Percentiles rank a stretch among this genome's conserved stretches.
phyloP scores from a whole-genome alignment of 2,113 vertebrate genomes.

The Paramisgurnus dabryanus region DNA sequence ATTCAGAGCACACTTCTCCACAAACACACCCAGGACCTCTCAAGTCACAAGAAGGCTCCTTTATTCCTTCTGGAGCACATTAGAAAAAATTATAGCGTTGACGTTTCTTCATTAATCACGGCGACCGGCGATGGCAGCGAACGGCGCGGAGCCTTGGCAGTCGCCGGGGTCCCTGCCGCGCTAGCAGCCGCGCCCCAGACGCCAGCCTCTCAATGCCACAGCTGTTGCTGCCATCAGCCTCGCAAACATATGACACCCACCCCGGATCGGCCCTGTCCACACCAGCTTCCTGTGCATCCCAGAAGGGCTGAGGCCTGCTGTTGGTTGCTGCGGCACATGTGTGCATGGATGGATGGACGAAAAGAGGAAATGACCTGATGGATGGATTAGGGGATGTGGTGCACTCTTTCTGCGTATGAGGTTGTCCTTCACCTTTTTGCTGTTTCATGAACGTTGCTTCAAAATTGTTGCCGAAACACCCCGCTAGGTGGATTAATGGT shows the following conservation, averaged over 20 bases:
- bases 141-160: constrained; percentile 66
- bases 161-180: constrained; percentile 60
- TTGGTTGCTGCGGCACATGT: constrained; percentile 9
- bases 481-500: no score
- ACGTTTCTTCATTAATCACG: constrained; percentile 91
- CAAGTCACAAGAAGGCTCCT: constrained; percentile 56
- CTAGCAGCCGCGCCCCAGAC: constrained; percentile 65
- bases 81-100: constrained; percentile 81
- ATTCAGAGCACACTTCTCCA: constrained; percentile 46
- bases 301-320: constrained; percentile 24
- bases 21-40: constrained; percentile 40
- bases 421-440: not conserved
- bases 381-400: constrained; percentile 21
- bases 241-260: constrained; percentile 61
- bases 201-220: constrained; percentile 59
- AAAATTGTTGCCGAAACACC: no score
- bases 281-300: constrained; percentile 32
- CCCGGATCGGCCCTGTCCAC: constrained; percentile 37
- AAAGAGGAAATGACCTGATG: constrained; percentile 27
- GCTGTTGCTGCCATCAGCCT: constrained; percentile 65
- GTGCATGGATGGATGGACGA: not conserved
- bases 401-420: not conserved
- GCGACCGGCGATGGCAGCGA: constrained; percentile 67
- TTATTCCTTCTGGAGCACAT: constrained; percentile 74
- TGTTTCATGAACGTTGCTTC: no score